Evolutionary conservation across 2,113 vertebrate genomes (phyloP), one percentile per base, ranked within the genome.

Genomic region (Indicator maculatus): DNA sequence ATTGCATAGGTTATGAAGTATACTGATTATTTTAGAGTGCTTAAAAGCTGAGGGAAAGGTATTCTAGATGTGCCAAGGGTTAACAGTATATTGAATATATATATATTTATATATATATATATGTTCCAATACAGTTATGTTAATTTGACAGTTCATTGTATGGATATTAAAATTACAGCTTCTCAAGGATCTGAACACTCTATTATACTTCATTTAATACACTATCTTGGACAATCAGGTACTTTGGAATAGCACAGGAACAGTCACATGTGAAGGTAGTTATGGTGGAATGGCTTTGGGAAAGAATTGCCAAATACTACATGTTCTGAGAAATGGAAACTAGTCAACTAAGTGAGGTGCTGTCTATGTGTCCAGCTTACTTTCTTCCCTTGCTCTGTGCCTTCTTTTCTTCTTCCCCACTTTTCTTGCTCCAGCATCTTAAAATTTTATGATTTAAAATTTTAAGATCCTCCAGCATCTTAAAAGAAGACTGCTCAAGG

Each of bases 111-210:
- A 7, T 36, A 36, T 36, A 36, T 58, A 52, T 73, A 30, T 36
- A 24, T 52, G 24, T 85, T 89, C 72, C n/a, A 74, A 11, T 26
- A 63, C 55, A 67, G 53, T 86, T 95, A 53, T 0, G 1, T 76
- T 88, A 81, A 79, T 90, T 59, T 78, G 86, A 58, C 71, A 85
- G 67, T 89, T 86, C 52, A 47, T 16, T 71, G 41, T 86, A 79
- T 86, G 45, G 33, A 44, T 83, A 58, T 61, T 93, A 66, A 94
- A 91, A 87, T 88, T 58, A 73, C 78, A 91, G 50, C 85, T 96
- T n/a, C 64, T 85, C 17, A 33, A 90, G 52, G 41, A 86, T 92
- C 61, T 74, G 82, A 81, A 67, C 4, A 6, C 74, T 74, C 33
- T 91, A 18, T 88, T 94, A 61, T 6, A 31, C 81, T 86, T 53